Base-by-base conservation (phyloP, 92 coral and sea anemone species). In the Phenganax subtilis region DNA sequence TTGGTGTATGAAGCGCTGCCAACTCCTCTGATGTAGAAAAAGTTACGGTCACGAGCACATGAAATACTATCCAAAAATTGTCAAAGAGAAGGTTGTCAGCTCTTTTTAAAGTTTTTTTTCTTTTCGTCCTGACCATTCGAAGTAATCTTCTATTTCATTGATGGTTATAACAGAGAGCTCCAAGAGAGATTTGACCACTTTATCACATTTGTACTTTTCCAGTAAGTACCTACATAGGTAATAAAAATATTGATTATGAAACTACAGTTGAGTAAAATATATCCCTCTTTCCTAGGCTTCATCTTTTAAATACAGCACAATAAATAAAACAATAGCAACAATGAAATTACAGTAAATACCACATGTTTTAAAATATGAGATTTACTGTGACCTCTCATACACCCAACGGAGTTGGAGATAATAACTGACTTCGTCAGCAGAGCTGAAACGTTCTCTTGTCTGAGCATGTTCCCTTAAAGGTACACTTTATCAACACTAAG, bases 1-100 rank as follows among this genome's bases (percentile, higher is more conserved):
- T 89, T 87, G 25, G 71, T 75, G 81, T 89, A 89, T 9, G 88
- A 84, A 55, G 92, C 90, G 75, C 90, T 81, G 80, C 92, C 87
- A 16, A 87, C 58, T 55, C 72, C 81, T 68, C 83, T 73, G 52
- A 87, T 61, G 60, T 81, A 79, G 60, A 84, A 87, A 25, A 60
- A 75, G 56, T 31, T 55, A 7, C 10, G 3, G 31, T 75, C 71
- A 57, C 71, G 25, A 31, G 86, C 82, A 71, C 88, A 80, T 20
- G 31, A 37, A 55, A 84, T 51, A 81, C 63, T 89, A 86, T 87
- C 90, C 56, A 67, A 61, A 84, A 87, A 60, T 80, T 87, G 47
- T 86, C 88, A 88, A 55, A 75, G 3, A 86, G 51, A 29, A 89
- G 80, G 47, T 71, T 76, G 60, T 86, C 84, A 17, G 91, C 84